Percentiles rank a stretch among this genome's conserved stretches.
These are phyloP conservation scores for Spodoptera picta DNA, from an alignment of 2,888 invertebrate genomes.

Conservation along the genomic window DNA sequence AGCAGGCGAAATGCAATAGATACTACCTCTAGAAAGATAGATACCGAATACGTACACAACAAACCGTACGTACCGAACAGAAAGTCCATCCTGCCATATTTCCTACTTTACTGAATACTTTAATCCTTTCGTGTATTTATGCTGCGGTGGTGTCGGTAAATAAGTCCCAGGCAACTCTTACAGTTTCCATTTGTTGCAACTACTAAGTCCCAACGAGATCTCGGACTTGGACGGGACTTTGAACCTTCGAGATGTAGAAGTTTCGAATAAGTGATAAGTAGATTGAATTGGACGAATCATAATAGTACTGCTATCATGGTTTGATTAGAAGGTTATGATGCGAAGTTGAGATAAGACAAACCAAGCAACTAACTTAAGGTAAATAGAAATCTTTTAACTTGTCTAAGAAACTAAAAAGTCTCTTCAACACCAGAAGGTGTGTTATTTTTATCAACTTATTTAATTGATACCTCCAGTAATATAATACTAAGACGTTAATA, in stretches of 20 bases:
- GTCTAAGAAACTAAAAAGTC: too few relatives aligned
- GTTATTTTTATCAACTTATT: too few relatives aligned
- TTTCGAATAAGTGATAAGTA: slow-evolving; percentile 60
- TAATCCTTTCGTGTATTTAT: slow-evolving; percentile 79
- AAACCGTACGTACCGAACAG: slow-evolving; percentile 43
- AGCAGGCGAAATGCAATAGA: slow-evolving; percentile 16
- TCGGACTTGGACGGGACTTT: slow-evolving; percentile 61
- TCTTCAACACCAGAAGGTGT: too few relatives aligned
- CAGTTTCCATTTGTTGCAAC: slow-evolving; percentile 81
- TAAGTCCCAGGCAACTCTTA: slow-evolving; percentile 75
- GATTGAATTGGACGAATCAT: slow-evolving; percentile 44
- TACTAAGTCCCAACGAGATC: slow-evolving; percentile 71
- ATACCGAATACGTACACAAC: slow-evolving; percentile 7
- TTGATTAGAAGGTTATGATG: slow-evolving; percentile 5
- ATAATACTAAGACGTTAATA: slow-evolving; percentile 4
- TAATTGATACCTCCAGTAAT: too few relatives aligned
- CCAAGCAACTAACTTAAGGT: background rate
- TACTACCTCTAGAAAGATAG: slow-evolving; percentile 51
- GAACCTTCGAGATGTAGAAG: slow-evolving; percentile 55
- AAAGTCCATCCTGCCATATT: slow-evolving; percentile 69
- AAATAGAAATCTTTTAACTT: background rate
- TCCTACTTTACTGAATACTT: slow-evolving; percentile 76
- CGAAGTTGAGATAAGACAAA: slow-evolving; percentile 20
- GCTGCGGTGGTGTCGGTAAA: slow-evolving; percentile 73
- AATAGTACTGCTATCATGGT: slow-evolving; percentile 20